Evolutionary conservation across 2,888 invertebrate species (phyloP).

Genomic region (Cerastis rubricosa): DNA sequence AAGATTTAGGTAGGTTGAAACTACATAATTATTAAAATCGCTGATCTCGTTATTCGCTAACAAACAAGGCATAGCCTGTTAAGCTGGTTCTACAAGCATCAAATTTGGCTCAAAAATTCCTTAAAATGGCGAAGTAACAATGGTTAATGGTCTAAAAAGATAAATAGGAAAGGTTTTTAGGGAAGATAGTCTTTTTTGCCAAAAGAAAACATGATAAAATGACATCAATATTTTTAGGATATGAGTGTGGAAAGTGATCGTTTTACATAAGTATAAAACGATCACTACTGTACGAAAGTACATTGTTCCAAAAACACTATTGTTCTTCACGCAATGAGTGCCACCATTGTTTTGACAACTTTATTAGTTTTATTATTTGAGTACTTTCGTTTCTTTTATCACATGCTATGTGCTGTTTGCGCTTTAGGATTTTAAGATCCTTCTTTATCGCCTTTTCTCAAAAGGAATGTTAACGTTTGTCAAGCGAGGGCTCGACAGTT

Average conservation of each 20-base stretch:
- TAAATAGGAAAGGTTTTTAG: neutral
- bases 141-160: neutral
- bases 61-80: neutral
- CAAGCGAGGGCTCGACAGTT: neutral
- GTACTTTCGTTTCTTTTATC: conserved; percentile 17
- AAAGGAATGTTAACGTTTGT: neutral
- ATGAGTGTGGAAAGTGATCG: neutral
- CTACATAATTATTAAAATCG: neutral
- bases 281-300: too few relatives aligned
- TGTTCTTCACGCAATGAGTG: conserved; percentile 27
- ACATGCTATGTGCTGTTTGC: neutral
- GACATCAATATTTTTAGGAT: neutral
- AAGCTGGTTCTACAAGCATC: neutral
- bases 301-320: conserved; percentile 33
- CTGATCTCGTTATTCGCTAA: neutral
- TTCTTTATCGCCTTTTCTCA: neutral
- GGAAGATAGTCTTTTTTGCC: neutral
- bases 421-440: neutral
- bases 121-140: neutral
- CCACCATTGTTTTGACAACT: conserved; percentile 36
- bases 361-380: conserved; percentile 15
- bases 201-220: neutral
- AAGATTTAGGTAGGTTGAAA: neutral
- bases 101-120: neutral
- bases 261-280: conserved; percentile 2